Base-by-base conservation (phyloP, 2,888 invertebrate species). In the Rhopalosiphum nymphaeae region DNA sequence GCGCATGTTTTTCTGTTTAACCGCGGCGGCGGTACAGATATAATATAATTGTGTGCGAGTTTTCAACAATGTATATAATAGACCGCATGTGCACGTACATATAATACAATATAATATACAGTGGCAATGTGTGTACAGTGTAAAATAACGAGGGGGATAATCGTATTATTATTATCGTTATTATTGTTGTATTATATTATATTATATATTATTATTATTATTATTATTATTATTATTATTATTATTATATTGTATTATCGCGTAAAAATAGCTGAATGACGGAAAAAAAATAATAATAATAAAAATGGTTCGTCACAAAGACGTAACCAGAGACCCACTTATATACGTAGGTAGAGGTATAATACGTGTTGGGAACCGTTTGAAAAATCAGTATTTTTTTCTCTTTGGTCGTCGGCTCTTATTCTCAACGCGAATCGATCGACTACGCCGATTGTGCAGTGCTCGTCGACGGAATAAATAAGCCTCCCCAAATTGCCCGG, bases 321-420 rank as follows among this genome's bases (percentile, higher is more conserved):
- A 67, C 88, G 92, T 92, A 92, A 92, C 92, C 92, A 92, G 92
- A 92, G 88, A 92, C 92, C 92, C 92, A 88, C 92, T 88, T 88
- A 88, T 67, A 49, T 61, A 44, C 44, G 29, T 85, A 85, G 44
- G 44, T 44, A 86, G 44, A 44, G 44, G 85, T 86, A 86, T 86
- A 78, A 86, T 86, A 53, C 46, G 61, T 49, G 78, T 92, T 92
- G 92, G 92, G 92, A 92, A 92, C 92, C 87, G 88, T 88, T 92
- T 88, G 88, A 92, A 92, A 92, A 88, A 92, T 92, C 92, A 88
- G 49, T 78, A 21, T 88, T 92, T 92, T 89, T 46, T 29, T 89
- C 1, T 88, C 10, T 49, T 78, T 36, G 21, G 36, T 42, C 36
- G 78, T 78, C 57, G 88, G 36, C 42, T 89, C 89, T 89, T 89